These are phyloP conservation scores for Amiota mariae DNA, from an alignment of 2,888 invertebrate genomes.

Conservation along the genomic window DNA sequence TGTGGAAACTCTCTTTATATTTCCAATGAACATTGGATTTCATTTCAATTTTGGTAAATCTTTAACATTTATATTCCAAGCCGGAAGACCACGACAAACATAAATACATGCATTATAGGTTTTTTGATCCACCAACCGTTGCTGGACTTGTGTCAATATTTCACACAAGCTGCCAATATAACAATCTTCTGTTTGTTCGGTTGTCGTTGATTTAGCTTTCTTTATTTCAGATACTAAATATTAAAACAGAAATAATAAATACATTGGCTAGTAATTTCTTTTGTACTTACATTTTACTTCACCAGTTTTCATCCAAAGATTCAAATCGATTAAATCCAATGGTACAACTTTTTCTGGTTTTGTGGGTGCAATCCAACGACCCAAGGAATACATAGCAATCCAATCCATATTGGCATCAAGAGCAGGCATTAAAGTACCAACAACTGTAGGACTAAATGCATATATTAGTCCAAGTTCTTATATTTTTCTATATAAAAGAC, in stretches of 20 bases:
- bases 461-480: neutral
- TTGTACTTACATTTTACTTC: conserved; percentile 59
- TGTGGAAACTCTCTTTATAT: neutral
- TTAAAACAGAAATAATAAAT: too few relatives aligned
- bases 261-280: too few relatives aligned
- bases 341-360: conserved; percentile 64
- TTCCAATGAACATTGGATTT: too few relatives aligned
- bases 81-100: conserved; percentile 66
- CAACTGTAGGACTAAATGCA: conserved; percentile 73
- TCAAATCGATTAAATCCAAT: conserved; percentile 74
- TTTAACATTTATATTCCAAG: conserved; percentile 64
- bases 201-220: neutral
- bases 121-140: conserved; percentile 56
- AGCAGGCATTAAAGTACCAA: conserved; percentile 76
- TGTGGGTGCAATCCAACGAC: conserved; percentile 73
- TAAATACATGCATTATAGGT: conserved; percentile 65
- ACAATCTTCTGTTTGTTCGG: conserved; percentile 47
- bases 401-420: conserved; percentile 75
- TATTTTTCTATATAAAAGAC: too few relatives aligned
- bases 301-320: conserved; percentile 72
- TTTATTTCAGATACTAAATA: neutral
- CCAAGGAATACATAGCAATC: conserved; percentile 74
- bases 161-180: conserved; percentile 62
- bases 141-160: conserved; percentile 59
- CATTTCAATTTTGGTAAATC: conserved; percentile 48